These are phyloP conservation scores for Cephalotes varians DNA, from an alignment of 2,888 invertebrate species.

Conservation along the genomic window DNA sequence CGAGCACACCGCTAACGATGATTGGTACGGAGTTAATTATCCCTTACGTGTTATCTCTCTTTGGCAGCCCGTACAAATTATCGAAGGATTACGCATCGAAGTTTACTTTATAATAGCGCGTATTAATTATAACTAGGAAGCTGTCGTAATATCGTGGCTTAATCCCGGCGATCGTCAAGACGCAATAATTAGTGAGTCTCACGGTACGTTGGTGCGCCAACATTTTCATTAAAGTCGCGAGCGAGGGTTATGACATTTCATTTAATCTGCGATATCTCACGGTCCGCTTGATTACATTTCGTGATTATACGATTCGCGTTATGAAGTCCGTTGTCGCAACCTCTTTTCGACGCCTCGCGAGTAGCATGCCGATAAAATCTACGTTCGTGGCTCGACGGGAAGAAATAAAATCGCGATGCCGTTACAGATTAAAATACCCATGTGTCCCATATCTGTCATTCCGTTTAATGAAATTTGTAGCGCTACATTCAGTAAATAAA, in stretches of 20 bases:
- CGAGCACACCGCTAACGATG: constrained; percentile 51
- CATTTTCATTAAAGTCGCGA: constrained; percentile 61
- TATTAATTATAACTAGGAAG: constrained; percentile 65
- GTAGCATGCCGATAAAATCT: constrained; percentile 15
- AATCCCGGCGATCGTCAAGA: constrained; percentile 48
- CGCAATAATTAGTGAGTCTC: constrained; percentile 61
- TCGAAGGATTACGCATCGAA: constrained; percentile 58
- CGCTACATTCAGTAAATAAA: background rate
- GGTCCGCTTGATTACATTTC: constrained; percentile 38
- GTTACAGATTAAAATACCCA: background rate
- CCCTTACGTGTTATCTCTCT: constrained; percentile 45
- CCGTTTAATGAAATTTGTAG: background rate
- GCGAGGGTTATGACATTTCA: constrained; percentile 44
- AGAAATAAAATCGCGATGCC: background rate
- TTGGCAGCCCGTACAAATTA: constrained; percentile 56
- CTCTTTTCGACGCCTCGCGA: constrained; percentile 24
- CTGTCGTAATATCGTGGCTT: constrained; percentile 53
- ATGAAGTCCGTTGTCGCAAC: constrained; percentile 26
- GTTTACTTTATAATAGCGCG: constrained; percentile 58
- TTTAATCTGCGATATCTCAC: constrained; percentile 56
- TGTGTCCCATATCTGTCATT: no score
- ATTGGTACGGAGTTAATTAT: constrained; percentile 66
- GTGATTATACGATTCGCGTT: constrained; percentile 49
- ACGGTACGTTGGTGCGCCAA: constrained; percentile 22
- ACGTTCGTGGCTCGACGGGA: background rate